Base-by-base conservation (phyloP, 2,113 vertebrate species). In the Holacanthus passer region DNA sequence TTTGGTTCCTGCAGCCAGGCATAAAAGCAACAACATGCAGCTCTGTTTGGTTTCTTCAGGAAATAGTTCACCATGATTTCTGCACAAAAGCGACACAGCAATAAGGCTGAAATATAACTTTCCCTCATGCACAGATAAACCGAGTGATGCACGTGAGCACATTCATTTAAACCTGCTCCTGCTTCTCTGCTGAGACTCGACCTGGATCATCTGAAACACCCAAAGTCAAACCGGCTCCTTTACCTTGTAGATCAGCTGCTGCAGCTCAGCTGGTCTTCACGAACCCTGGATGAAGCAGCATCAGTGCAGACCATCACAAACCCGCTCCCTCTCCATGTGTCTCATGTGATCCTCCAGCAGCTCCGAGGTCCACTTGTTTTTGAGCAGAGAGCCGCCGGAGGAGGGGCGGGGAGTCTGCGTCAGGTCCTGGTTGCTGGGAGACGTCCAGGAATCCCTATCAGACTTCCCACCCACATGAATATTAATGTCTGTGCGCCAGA, bases 401-500 rank as follows among this genome's bases (percentile, higher is more conserved):
- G 84, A 89, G 87, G 90, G 79, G 88, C 71, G 39, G 83, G 66
- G 7, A 41, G 32, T 59, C 79, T 93, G 86, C 89, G 93, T 93
- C 92, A 94, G 89, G 81, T 80, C 82, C 27, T 73, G 76, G 95
- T 95, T 94, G 92, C 93, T 82, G 71, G 86, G 94, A 95, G 89
- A 95, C 93, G 60, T 58, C 82, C 74, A 88, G 87, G 89, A 89
- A 91, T 91, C 88, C 73, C 71, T 53, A 79, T 79, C 87, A 84
- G 79, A 43, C 81, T 82, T 74, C 67, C 73, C 64, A 59, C 60
- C n/a, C 73, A 35, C 50, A 72, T 83, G 71, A 77, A 79, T 48
- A 64, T 50, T 55, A 62, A 66, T 60, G 58, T 22, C 39, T 73
- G 80, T 55, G 87, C 82, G 74, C 63, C 83, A 81, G 82, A 64